Percentiles rank a stretch among this genome's conserved stretches.
phyloP scores from a whole-genome alignment of 2,888 invertebrate genomes.

The Resseliella maxima region DNA sequence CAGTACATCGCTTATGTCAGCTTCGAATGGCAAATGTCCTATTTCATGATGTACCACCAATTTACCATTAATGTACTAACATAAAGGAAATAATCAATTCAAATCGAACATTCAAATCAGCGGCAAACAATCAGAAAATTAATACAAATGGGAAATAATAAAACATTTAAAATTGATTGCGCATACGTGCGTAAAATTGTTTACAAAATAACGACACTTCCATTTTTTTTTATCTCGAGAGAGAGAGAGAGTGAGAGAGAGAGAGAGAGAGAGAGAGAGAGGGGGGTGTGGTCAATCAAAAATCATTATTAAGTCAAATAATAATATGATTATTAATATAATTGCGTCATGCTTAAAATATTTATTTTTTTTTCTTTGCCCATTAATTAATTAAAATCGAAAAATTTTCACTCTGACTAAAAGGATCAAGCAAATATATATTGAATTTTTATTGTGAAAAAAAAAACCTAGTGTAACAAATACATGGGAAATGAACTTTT shows the following conservation, averaged over 20 bases:
- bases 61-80: conserved; percentile 90
- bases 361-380: neutral
- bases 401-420: conserved; percentile 21
- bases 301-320: too few relatives aligned
- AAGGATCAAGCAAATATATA: neutral
- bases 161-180: conserved; percentile 17
- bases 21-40: conserved; percentile 95
- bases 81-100: conserved; percentile 7
- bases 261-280: too few relatives aligned
- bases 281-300: too few relatives aligned
- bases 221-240: too few relatives aligned
- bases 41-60: conserved; percentile 86
- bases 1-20: conserved; percentile 79
- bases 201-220: neutral
- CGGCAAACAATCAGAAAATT: neutral
- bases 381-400: conserved; percentile 37
- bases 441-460: neutral
- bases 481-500: neutral
- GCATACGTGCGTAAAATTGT: neutral
- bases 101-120: conserved; percentile 32
- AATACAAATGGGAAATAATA: neutral
- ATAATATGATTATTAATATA: too few relatives aligned
- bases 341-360: conserved; percentile 51
- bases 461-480: neutral
- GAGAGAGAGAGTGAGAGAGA: too few relatives aligned